Percentiles rank a stretch among this genome's conserved stretches.
Conservation (phyloP, 2,888 invertebrate species). For the Diarsia brunnea region DNA sequence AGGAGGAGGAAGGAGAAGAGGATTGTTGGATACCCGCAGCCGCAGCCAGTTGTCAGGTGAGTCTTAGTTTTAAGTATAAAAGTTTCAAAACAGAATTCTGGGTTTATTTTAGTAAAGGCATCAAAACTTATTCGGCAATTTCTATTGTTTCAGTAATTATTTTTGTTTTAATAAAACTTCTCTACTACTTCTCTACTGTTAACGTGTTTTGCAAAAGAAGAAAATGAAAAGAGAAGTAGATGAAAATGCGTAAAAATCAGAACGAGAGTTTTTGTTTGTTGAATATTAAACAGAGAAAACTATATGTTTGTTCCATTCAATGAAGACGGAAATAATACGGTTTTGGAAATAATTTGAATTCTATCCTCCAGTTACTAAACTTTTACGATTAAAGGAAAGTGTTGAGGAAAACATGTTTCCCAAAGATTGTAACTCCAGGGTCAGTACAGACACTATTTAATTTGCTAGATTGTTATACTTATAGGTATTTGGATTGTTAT, state of each 20-base stretch:
- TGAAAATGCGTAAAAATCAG: constrained; percentile 1
- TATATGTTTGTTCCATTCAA: neutral
- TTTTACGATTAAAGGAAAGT: neutral
- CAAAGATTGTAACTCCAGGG: neutral
- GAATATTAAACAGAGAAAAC: neutral
- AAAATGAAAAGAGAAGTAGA: no score
- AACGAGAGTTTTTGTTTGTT: neutral
- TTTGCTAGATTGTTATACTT: neutral
- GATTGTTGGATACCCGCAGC: constrained; percentile 77
- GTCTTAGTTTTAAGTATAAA: constrained; percentile 53
- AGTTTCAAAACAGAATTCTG: constrained; percentile 4
- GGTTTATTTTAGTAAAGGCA: neutral
- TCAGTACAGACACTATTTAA: neutral
- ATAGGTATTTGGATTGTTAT: no score
- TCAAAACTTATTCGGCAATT: neutral
- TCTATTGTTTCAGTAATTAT: neutral
- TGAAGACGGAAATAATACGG: neutral
- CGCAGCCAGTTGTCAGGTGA: constrained; percentile 80
- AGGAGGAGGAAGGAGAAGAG: constrained; percentile 82
- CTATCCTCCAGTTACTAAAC: neutral
- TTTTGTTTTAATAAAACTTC: no score
- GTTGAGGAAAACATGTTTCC: neutral
- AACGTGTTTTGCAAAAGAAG: no score
- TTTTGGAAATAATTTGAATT: neutral
- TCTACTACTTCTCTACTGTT: no score